phyloP scores from a whole-genome alignment of 2,888 invertebrate species.

The Maniola hyperantus region DNA sequence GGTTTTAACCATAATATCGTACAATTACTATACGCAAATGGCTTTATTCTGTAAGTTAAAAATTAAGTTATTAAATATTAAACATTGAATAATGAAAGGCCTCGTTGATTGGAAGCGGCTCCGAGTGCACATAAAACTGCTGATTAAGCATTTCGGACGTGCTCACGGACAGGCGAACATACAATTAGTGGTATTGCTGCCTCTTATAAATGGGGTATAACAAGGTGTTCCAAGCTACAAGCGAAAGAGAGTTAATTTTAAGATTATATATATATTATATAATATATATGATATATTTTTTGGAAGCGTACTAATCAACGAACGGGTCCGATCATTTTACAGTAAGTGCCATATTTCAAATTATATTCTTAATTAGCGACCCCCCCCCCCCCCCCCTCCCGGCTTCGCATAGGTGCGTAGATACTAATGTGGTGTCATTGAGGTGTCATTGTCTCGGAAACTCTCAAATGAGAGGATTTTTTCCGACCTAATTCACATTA shows the following conservation, averaged over 20 bases:
- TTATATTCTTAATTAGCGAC: no score
- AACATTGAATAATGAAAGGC: slow-evolving; percentile 24
- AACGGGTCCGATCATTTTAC: no score
- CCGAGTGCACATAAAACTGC: slow-evolving; percentile 29
- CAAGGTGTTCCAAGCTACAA: not conserved
- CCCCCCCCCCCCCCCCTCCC: no score
- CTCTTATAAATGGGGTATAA: slow-evolving; percentile 12
- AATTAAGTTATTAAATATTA: slow-evolving; percentile 23
- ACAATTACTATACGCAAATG: not conserved
- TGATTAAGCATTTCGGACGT: slow-evolving; percentile 30
- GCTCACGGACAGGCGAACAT: slow-evolving; percentile 13
- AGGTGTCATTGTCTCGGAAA: no score
- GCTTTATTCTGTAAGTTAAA: not conserved
- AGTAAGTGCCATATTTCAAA: no score
- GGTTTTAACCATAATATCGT: not conserved
- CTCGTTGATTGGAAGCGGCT: slow-evolving; percentile 26
- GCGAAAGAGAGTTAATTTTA: slow-evolving; percentile 13
- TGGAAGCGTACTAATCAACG: no score
- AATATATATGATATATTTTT: no score
- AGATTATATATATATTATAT: no score
- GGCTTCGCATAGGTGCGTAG: no score
- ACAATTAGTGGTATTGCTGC: slow-evolving; percentile 25
- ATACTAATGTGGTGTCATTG: no score
- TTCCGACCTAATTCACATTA: no score
- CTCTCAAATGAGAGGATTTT: no score